phyloP scores from a whole-genome alignment of 2,888 invertebrate genomes.

The Phalera bucephala region DNA sequence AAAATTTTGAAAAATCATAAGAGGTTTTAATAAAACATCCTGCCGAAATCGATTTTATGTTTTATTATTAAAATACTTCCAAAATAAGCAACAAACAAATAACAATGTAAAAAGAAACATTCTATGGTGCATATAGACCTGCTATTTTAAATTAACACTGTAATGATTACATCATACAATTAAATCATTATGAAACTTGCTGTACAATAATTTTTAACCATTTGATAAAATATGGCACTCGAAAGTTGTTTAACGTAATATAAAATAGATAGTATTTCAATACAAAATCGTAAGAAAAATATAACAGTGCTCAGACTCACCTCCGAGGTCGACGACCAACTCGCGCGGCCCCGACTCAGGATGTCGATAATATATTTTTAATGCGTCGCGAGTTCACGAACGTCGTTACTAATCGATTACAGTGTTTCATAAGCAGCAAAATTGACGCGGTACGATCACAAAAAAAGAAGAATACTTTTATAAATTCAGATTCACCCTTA shows the following conservation, averaged over 20 bases:
- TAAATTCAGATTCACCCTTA: slow-evolving; percentile 74
- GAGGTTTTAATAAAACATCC: slow-evolving; percentile 71
- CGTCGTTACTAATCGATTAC: slow-evolving; percentile 47
- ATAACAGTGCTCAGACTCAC: slow-evolving; percentile 26
- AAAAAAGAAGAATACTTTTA: slow-evolving; percentile 51
- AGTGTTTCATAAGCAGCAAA: slow-evolving; percentile 61
- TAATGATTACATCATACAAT: slow-evolving; percentile 43
- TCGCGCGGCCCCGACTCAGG: slow-evolving; percentile 7
- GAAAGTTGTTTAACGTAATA: slow-evolving; percentile 33
- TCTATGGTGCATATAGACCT: slow-evolving; percentile 61
- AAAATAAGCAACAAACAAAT: slow-evolving; percentile 83
- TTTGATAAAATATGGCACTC: slow-evolving; percentile 51
- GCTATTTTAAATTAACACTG: slow-evolving; percentile 61
- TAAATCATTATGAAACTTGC: slow-evolving; percentile 25
- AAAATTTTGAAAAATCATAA: slow-evolving; percentile 50
- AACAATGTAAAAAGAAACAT: slow-evolving; percentile 75
- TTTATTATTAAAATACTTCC: slow-evolving; percentile 78
- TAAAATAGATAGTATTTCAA: slow-evolving; percentile 24
- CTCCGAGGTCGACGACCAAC: slow-evolving; percentile 15
- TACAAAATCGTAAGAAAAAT: slow-evolving; percentile 25
- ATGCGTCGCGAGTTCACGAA: slow-evolving; percentile 8
- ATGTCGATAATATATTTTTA: background rate
- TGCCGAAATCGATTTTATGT: slow-evolving; percentile 61
- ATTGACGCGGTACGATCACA: slow-evolving; percentile 60
- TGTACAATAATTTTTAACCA: slow-evolving; percentile 27